phyloP scores from a whole-genome alignment of 2,113 vertebrate genomes.

The Limanda limanda region DNA sequence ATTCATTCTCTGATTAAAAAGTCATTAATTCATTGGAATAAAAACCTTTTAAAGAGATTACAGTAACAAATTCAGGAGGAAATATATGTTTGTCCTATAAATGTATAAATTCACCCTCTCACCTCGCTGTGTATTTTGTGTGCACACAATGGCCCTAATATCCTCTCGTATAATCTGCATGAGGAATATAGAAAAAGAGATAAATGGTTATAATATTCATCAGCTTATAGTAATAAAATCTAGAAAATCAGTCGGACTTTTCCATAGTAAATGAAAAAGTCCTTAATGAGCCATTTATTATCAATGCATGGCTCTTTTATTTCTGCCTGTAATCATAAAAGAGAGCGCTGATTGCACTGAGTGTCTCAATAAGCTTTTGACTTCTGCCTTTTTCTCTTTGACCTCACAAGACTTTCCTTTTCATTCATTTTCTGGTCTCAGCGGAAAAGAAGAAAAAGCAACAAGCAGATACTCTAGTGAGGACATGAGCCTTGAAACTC shows the following conservation, averaged over 20 bases:
- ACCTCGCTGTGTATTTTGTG: no score
- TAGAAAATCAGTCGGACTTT: background rate
- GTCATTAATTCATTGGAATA: no score
- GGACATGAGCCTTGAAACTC: constrained; percentile 3
- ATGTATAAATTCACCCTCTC: no score
- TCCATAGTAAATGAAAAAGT: background rate
- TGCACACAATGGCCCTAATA: no score
- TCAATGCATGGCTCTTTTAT: background rate
- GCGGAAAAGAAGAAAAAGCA: background rate
- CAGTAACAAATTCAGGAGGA: no score
- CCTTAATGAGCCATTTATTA: background rate
- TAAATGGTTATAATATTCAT: background rate
- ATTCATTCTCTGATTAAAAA: no score
- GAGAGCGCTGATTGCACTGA: no score
- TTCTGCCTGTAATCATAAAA: background rate
- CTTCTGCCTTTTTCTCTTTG: background rate
- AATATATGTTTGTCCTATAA: no score
- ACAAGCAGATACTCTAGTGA: background rate
- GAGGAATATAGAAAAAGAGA: background rate
- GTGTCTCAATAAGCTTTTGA: constrained; percentile 1
- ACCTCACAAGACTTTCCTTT: constrained; percentile 6
- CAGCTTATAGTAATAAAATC: background rate
- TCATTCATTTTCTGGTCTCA: constrained; percentile 9
- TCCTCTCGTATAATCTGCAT: no score
- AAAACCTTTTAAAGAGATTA: no score